Evolutionary conservation across 2,888 invertebrate species (phyloP), one percentile per base, ranked within the genome.

Genomic region (Therioaphis trifolii): DNA sequence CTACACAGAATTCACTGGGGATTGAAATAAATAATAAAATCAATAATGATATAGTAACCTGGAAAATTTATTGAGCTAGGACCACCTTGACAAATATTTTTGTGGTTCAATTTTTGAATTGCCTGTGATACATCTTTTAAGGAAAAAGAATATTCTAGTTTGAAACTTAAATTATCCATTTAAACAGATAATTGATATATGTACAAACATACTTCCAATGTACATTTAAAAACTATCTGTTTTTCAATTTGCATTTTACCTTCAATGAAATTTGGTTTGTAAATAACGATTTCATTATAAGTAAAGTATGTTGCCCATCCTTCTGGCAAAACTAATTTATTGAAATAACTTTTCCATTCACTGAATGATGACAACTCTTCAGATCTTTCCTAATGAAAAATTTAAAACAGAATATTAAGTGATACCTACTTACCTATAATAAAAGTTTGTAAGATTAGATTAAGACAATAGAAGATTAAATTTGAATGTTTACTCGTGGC

Each of bases 171-270:
- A 24, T 68, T 40, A n/a, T 68, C 66, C 24, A 68, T 68, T 24
- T 35, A 11, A 68, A 68, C 40, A 68, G 11, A 40, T n/a, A n/a
- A n/a, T 68, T 40, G 66, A 21, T 68, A 68, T 40, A 68, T 40
- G 12, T 40, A 68, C 11, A 68, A 40, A 40, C 35, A n/a, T 24
- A 68, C 24, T 68, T 68, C 66, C 35, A 40, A 68, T n/a, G 66
- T 40, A 68, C n/a, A 24, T 68, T 68, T 68, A 68, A 68, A 68
- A 40, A 40, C 21, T 40, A 68, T 40, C 24, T 68, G 66, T 24
- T 40, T 68, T 40, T 68, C 66, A 68, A 68, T 68, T n/a, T 40
- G 11, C 40, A 68, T 40, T 68, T 68, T n/a, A 68, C 21, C 21
- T n/a, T 68, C 35, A n/a, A 11, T 40, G 24, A 68, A 40, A 40